Percentiles rank a stretch among this genome's conserved stretches.
phyloP scores from a whole-genome alignment of 2,888 invertebrate species.

The Morpho deidamia region DNA sequence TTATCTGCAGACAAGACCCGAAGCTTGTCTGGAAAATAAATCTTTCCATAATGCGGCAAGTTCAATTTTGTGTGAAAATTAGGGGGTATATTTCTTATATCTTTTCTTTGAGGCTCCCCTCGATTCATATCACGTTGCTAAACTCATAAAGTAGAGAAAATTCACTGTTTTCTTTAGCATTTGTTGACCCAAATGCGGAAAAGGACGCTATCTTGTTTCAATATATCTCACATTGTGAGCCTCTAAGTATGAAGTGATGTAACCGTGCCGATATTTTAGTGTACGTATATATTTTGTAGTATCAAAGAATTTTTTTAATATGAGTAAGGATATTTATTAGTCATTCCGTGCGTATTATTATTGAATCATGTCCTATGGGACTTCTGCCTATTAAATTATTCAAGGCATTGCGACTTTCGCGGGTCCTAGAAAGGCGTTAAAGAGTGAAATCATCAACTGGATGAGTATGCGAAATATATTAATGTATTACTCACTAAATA shows the following conservation, averaged over 20 bases:
- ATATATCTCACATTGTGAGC: constrained; percentile 17
- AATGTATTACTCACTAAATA: no score
- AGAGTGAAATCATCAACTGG: constrained; percentile 68
- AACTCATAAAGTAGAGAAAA: constrained; percentile 51
- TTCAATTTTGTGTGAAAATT: constrained; percentile 66
- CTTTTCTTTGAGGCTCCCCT: constrained; percentile 35
- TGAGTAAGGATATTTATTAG: constrained; percentile 25
- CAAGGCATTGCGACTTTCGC: constrained; percentile 60
- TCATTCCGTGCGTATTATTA: constrained; percentile 39
- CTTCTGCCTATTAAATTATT: constrained; percentile 62
- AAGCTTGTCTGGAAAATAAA: constrained; percentile 59
- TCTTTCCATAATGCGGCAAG: constrained; percentile 49
- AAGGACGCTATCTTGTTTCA: constrained; percentile 23
- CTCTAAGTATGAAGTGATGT: constrained; percentile 9
- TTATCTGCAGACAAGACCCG: constrained; percentile 48
- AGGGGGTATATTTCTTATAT: constrained; percentile 41
- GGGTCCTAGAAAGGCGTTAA: constrained; percentile 71
- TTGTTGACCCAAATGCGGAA: constrained; percentile 24
- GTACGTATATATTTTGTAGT: constrained; percentile 1
- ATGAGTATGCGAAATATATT: constrained; percentile 53
- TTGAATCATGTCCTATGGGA: constrained; percentile 54
- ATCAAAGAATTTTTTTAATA: background rate
- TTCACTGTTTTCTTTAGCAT: constrained; percentile 30
- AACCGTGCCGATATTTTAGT: constrained; percentile 7
- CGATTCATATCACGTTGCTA: constrained; percentile 55